phyloP scores from a whole-genome alignment of 1,140 invertebrate genomes.

The Leptinotarsa defecta region DNA sequence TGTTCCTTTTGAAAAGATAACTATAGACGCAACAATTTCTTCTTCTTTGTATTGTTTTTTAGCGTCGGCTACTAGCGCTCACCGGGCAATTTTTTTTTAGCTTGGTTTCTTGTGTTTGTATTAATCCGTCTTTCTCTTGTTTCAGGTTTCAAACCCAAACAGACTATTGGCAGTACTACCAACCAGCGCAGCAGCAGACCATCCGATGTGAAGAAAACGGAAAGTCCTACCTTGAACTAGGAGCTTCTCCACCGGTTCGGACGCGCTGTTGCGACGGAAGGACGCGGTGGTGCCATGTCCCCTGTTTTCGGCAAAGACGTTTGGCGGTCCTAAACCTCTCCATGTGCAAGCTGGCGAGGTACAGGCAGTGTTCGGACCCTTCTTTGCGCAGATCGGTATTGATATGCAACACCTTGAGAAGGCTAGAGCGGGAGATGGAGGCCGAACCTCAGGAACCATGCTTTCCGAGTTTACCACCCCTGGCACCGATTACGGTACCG shows the following conservation, averaged over 20 bases:
- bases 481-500: slow-evolving; percentile 58
- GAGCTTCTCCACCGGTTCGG: slow-evolving; percentile 62
- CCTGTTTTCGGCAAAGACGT: slow-evolving; percentile 81
- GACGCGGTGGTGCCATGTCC: slow-evolving; percentile 74
- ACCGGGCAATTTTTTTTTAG: too few relatives aligned
- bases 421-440: slow-evolving; percentile 90
- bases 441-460: slow-evolving; percentile 52
- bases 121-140: neutral
- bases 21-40: too few relatives aligned
- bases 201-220: slow-evolving; percentile 87
- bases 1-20: too few relatives aligned
- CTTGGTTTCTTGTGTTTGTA: neutral
- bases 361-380: slow-evolving; percentile 85
- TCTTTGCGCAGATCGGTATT: slow-evolving; percentile 89
- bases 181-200: slow-evolving; percentile 69
- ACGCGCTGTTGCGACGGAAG: slow-evolving; percentile 67
- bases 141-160: slow-evolving; percentile 46
- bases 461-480: slow-evolving; percentile 50
- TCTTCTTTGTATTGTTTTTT: too few relatives aligned
- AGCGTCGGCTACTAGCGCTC: too few relatives aligned
- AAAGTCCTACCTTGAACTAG: slow-evolving; percentile 86
- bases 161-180: slow-evolving; percentile 62
- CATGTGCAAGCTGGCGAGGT: slow-evolving; percentile 88
- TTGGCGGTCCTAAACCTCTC: slow-evolving; percentile 90
- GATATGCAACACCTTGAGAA: slow-evolving; percentile 90